phyloP scores from a whole-genome alignment of 2,113 vertebrate species.

The Ptilonorhynchus violaceus region DNA sequence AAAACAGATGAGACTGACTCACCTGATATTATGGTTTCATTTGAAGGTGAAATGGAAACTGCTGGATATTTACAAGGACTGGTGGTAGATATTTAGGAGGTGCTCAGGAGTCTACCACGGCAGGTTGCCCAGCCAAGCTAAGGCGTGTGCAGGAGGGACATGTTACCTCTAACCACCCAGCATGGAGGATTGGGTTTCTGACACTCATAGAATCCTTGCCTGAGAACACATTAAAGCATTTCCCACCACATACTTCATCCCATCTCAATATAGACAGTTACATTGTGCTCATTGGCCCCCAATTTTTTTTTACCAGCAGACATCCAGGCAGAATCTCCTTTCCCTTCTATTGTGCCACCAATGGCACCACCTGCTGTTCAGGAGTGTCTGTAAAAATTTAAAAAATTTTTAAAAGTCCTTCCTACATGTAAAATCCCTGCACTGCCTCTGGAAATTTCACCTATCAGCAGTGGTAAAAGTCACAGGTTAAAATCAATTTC shows the following conservation, averaged over 20 bases:
- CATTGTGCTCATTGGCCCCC: accelerated
- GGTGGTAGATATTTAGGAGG: neutral
- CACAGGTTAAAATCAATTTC: neutral
- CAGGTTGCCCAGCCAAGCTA: accelerated
- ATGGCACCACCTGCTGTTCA: neutral
- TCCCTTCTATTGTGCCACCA: neutral
- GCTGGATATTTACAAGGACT: neutral
- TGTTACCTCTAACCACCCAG: neutral
- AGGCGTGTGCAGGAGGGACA: accelerated
- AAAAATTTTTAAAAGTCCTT: neutral
- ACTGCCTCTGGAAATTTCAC: neutral
- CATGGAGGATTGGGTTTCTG: neutral
- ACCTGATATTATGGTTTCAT: accelerated
- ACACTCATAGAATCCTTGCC: neutral
- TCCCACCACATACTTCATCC: neutral
- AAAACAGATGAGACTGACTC: neutral
- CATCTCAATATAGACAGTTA: neutral
- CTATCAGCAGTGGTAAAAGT: neutral
- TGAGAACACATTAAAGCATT: neutral
- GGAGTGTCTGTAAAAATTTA: neutral
- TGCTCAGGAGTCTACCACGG: accelerated
- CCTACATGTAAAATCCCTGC: neutral
- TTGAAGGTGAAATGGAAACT: neutral
- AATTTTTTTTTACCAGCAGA: neutral
- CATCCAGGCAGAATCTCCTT: neutral